phyloP scores from a whole-genome alignment of 2,888 invertebrate genomes.

The Diarsia rubi region DNA sequence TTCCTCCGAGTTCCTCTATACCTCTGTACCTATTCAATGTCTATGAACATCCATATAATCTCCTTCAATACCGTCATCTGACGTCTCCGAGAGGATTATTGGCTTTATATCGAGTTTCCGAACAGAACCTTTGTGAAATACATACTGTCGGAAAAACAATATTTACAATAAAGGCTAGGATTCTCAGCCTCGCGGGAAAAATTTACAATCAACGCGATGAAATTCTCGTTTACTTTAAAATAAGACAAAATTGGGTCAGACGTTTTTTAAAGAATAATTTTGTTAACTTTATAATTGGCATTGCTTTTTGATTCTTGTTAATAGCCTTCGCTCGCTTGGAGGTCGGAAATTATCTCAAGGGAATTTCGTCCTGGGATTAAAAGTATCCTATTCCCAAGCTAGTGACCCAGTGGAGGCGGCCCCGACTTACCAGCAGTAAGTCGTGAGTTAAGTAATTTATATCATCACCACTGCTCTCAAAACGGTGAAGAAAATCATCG shows the following conservation, averaged over 20 bases:
- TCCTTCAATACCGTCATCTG: conserved; percentile 5
- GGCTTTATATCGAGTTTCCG: conserved; percentile 35
- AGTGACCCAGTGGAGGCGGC: too few species aligned
- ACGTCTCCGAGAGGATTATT: conserved; percentile 44
- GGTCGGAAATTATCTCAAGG: not conserved
- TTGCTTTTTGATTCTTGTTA: conserved; percentile 10
- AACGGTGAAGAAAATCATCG: too few species aligned
- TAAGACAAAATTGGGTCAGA: conserved; percentile 26
- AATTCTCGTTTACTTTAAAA: conserved; percentile 21
- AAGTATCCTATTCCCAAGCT: not conserved
- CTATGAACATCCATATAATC: conserved; percentile 37
- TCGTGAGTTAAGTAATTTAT: too few species aligned
- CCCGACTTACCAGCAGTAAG: too few species aligned
- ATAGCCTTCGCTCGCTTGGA: not conserved
- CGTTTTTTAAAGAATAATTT: not conserved
- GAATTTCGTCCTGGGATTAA: not conserved
- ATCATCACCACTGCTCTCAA: too few species aligned
- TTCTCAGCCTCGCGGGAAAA: conserved; percentile 11
- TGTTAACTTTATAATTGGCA: conserved; percentile 15
- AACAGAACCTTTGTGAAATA: conserved; percentile 10
- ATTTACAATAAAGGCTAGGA: not conserved
- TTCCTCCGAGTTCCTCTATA: not conserved
- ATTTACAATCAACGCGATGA: conserved; percentile 7
- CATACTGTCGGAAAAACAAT: conserved; percentile 16
- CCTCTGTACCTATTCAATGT: not conserved